Conservation (phyloP, 2,888 invertebrate species). For the Mythimna ferrago region DNA sequence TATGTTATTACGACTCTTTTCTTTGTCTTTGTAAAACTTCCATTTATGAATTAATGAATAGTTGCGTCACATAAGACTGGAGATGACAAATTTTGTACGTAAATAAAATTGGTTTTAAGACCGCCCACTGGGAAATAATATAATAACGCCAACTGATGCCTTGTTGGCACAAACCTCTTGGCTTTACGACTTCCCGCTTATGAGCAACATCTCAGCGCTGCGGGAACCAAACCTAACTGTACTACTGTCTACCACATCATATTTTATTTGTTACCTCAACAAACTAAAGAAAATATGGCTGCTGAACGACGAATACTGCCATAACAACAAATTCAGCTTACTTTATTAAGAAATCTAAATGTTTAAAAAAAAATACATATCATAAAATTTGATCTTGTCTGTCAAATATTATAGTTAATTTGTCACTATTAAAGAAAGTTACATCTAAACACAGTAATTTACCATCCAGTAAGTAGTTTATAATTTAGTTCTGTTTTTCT, state of each 20-base stretch:
- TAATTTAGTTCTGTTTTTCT: constrained; percentile 1
- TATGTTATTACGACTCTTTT: constrained; percentile 11
- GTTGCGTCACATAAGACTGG: constrained; percentile 9
- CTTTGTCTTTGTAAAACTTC: constrained; percentile 3
- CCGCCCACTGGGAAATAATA: constrained; percentile 48
- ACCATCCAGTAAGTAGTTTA: constrained; percentile 34
- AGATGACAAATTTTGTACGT: constrained; percentile 37
- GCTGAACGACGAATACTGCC: not conserved
- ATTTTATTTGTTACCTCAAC: constrained; percentile 32
- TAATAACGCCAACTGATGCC: constrained; percentile 53
- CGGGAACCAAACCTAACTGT: constrained; percentile 47
- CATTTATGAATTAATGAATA: constrained; percentile 17
- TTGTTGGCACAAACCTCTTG: constrained; percentile 74
- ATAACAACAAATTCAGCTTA: not conserved
- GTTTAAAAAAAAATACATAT: not conserved
- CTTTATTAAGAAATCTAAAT: not conserved
- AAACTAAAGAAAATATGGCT: not conserved
- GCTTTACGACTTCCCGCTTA: constrained; percentile 70
- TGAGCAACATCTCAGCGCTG: constrained; percentile 51
- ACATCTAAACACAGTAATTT: constrained; percentile 27
- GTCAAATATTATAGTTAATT: not conserved
- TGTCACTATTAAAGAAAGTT: constrained; percentile 6
- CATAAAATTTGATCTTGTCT: not conserved
- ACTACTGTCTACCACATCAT: constrained; percentile 4
- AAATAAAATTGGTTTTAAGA: constrained; percentile 44